Percentiles rank a stretch among this genome's conserved stretches.
Conservation (phyloP, 2,113 vertebrate species). For the Chroicocephalus ridibundus region DNA sequence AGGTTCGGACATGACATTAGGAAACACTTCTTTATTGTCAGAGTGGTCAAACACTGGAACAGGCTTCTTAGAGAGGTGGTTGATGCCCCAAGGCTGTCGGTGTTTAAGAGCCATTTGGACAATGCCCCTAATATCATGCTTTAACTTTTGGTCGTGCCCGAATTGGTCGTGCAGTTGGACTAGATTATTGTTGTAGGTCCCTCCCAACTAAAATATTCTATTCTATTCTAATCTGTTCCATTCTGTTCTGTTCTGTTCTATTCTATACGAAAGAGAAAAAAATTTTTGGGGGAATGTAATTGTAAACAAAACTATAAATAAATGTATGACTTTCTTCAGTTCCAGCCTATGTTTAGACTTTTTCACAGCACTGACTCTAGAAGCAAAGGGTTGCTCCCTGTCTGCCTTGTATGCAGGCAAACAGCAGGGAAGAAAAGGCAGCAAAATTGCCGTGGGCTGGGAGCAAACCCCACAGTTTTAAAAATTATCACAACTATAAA, state of each 20-base stretch:
- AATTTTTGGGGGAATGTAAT: neutral
- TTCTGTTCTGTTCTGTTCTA: too few relatives aligned
- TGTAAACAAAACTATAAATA: neutral
- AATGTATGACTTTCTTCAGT: neutral
- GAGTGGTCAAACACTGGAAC: neutral
- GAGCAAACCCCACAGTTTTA: neutral
- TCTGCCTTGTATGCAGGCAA: neutral
- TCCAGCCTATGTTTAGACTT: neutral
- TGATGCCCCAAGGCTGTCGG: neutral
- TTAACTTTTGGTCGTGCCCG: neutral
- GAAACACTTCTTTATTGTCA: neutral
- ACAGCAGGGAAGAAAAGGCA: neutral
- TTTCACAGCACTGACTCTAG: neutral
- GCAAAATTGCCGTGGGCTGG: neutral
- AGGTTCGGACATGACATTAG: neutral
- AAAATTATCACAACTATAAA: neutral
- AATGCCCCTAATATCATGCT: rapidly evolving
- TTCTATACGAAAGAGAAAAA: neutral
- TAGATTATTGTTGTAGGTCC: neutral
- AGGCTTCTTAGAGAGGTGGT: neutral
- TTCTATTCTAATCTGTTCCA: neutral
- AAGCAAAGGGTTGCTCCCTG: neutral
- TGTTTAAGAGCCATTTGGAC: neutral
- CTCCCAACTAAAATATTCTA: neutral
- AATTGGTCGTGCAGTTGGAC: neutral